Evolutionary conservation across 2,113 vertebrate species (phyloP).

Genomic region (Saguinus midas): DNA sequence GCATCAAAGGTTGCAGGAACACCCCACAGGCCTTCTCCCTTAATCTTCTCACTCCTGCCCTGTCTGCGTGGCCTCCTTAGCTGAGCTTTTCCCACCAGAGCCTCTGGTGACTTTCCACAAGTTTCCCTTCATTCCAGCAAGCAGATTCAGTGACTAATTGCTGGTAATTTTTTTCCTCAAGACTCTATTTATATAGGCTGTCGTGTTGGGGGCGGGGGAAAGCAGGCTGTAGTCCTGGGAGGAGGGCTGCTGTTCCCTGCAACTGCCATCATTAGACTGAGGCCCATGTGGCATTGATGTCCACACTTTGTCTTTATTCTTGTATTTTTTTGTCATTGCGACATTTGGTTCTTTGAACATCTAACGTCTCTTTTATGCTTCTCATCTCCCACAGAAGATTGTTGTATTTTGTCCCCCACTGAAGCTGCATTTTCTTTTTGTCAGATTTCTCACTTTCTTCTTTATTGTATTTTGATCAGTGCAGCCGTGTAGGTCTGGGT

Average conservation of each 20-base stretch:
- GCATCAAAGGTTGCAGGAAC: conserved; percentile 48
- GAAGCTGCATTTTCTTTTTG: conserved; percentile 81
- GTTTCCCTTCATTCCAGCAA: conserved; percentile 59
- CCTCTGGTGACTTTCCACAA: conserved; percentile 62
- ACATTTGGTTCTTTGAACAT: conserved; percentile 84
- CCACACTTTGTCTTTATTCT: conserved; percentile 82
- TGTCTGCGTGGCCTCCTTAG: conserved; percentile 40
- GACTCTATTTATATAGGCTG: conserved; percentile 59
- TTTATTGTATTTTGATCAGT: conserved; percentile 78
- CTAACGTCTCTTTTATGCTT: conserved; percentile 82
- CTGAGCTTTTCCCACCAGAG: conserved; percentile 47
- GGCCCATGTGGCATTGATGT: conserved; percentile 79
- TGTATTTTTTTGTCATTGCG: conserved; percentile 73
- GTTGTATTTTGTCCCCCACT: conserved; percentile 84
- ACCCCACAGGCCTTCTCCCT: conserved; percentile 24
- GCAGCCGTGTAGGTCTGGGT: conserved; percentile 69
- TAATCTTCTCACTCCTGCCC: background rate
- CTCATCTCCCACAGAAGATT: conserved; percentile 79
- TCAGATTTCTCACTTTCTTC: conserved; percentile 81
- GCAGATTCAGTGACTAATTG: conserved; percentile 80
- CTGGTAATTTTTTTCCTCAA: conserved; percentile 71
- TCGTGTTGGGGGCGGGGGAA: conserved; percentile 63
- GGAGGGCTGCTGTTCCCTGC: conserved; percentile 48
- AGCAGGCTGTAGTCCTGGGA: conserved; percentile 33
- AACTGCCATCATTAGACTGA: conserved; percentile 48